Percentiles rank a stretch among this genome's conserved stretches.
Conservation (phyloP, 30 jellyfish, hydroid and myxozoan species). For the Pelagia noctiluca region DNA sequence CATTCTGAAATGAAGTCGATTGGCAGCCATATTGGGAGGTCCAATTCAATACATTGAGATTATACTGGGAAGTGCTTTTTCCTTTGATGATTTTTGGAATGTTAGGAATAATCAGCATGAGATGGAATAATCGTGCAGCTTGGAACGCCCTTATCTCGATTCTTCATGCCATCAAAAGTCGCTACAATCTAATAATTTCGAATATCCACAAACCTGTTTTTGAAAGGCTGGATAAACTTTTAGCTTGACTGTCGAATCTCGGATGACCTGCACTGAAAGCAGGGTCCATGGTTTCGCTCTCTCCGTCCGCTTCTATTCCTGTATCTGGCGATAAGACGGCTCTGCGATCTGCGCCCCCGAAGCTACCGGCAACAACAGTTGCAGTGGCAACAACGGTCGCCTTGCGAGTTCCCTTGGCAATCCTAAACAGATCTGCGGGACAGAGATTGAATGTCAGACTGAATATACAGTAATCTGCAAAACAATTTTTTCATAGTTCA, state of each 20-base stretch:
- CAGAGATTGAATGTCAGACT: neutral
- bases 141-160: too few relatives aligned
- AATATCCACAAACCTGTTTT: slow-evolving; percentile 60
- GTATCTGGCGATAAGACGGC: slow-evolving; percentile 67
- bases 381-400: slow-evolving; percentile 98
- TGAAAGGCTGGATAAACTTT: slow-evolving; percentile 52
- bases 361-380: slow-evolving; percentile 90
- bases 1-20: too few relatives aligned
- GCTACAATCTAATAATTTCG: too few relatives aligned
- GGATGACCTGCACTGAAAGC: slow-evolving; percentile 23
- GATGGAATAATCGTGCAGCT: too few relatives aligned
- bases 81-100: too few relatives aligned
- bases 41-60: too few relatives aligned
- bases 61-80: too few relatives aligned
- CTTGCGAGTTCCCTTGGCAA: slow-evolving; percentile 94
- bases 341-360: slow-evolving; percentile 55
- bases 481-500: too few relatives aligned
- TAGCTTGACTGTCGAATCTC: slow-evolving; percentile 25
- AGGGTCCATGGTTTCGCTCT: slow-evolving; percentile 58
- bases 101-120: too few relatives aligned
- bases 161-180: too few relatives aligned
- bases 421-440: slow-evolving; percentile 65
- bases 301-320: slow-evolving; percentile 66
- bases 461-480: too few relatives aligned
- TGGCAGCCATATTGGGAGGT: too few relatives aligned